Evolutionary conservation across 23 tunicate genomes (phyloP).

Genomic region (Botrylloides violaceus): DNA sequence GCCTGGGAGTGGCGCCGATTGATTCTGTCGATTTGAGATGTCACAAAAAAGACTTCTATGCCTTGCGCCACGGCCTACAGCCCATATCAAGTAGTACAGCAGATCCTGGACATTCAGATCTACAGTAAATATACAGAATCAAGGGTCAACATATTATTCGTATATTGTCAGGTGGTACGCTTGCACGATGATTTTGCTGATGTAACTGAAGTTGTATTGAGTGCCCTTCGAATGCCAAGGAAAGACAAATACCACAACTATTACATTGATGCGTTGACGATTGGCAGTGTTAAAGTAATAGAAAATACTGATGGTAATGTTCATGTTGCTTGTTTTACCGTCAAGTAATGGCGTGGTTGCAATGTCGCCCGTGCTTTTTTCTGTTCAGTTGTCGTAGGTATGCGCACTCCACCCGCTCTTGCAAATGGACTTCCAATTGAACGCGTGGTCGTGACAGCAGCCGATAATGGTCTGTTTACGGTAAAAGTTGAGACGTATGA

Average conservation of each 20-base stretch:
- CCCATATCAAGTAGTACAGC: too few relatives aligned
- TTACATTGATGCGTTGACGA: constrained; percentile 19
- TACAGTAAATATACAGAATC: too few relatives aligned
- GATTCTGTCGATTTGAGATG: too few relatives aligned
- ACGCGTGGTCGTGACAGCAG: neutral
- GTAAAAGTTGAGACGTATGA: constrained; percentile 5
- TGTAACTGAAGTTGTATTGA: neutral
- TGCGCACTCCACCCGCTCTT: constrained; percentile 21
- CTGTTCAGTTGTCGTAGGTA: constrained; percentile 7
- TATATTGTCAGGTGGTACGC: neutral
- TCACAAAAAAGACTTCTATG: too few relatives aligned
- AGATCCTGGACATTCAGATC: too few relatives aligned
- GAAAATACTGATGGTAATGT: constrained; percentile 6
- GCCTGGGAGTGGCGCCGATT: too few relatives aligned
- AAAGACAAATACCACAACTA: constrained; percentile 8
- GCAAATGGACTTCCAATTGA: constrained; percentile 9
- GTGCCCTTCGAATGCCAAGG: neutral
- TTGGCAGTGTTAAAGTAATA: constrained; percentile 12
- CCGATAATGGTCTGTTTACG: neutral
- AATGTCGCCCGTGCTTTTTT: too few relatives aligned
- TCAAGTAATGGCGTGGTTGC: too few relatives aligned
- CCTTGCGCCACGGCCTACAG: too few relatives aligned
- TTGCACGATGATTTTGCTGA: neutral
- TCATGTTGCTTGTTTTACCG: too few relatives aligned
- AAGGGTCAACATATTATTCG: too few relatives aligned